Evolutionary conservation across 2,113 vertebrate genomes (phyloP).

Genomic region (Mus spicilegus): DNA sequence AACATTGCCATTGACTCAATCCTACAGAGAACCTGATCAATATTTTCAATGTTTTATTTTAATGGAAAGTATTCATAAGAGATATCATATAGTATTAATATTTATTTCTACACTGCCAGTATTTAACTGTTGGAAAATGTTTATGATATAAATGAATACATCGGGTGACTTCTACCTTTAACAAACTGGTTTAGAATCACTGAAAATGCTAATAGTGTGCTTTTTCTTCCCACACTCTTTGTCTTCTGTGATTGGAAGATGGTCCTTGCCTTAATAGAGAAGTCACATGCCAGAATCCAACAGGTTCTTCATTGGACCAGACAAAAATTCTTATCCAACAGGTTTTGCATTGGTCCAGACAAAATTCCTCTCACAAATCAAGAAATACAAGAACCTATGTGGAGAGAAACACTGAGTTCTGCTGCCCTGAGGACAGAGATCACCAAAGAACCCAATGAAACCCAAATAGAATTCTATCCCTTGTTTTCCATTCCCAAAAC

Average conservation of each 20-base stretch:
- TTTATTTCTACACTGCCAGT: neutral
- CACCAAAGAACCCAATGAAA: neutral
- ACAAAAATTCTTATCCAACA: neutral
- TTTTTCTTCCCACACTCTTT: neutral
- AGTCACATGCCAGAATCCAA: neutral
- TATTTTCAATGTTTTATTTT: constrained; percentile 21
- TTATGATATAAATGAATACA: neutral
- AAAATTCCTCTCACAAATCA: neutral
- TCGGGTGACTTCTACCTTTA: neutral
- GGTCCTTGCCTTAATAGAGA: neutral
- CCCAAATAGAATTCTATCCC: neutral
- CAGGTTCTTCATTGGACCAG: neutral
- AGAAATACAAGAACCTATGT: neutral
- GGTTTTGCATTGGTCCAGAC: neutral
- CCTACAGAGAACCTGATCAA: neutral
- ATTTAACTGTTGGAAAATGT: neutral
- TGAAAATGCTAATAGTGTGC: neutral
- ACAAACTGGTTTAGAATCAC: neutral
- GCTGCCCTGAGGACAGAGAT: neutral
- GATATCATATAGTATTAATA: neutral
- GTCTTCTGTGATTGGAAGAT: neutral
- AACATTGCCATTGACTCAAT: neutral
- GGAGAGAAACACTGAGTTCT: neutral
- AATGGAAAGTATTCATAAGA: neutral
- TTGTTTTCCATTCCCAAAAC: neutral